These are phyloP conservation scores for Thalassarche chlororhynchos DNA, from an alignment of 2,113 vertebrate species.

Conservation along the genomic window DNA sequence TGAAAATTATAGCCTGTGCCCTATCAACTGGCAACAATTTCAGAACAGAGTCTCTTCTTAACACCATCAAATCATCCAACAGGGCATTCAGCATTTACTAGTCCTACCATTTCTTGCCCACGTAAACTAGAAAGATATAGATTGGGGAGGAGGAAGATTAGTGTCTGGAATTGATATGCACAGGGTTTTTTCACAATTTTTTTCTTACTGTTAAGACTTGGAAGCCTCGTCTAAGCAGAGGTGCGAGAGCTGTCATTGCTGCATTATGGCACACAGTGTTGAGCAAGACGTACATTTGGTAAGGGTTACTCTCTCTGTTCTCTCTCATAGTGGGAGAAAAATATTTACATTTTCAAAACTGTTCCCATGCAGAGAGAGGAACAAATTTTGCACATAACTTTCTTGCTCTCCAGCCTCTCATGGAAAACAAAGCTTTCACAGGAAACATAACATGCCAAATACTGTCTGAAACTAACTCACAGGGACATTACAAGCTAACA, in stretches of 20 bases:
- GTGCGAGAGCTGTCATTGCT: not conserved
- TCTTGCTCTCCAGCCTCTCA: not conserved
- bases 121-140: not conserved
- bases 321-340: not conserved
- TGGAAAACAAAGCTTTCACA: not conserved
- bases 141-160: not conserved
- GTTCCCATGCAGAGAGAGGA: not conserved
- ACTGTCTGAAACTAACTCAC: not conserved
- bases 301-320: not conserved
- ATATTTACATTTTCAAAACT: not conserved
- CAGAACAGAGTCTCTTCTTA: not conserved
- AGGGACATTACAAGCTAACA: not conserved
- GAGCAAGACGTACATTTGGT: not conserved
- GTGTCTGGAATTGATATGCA: not conserved
- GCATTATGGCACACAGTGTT: not conserved
- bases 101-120: not conserved
- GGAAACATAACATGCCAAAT: not conserved
- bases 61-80: not conserved
- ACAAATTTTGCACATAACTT: not conserved
- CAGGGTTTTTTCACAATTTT: not conserved
- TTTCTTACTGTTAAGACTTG: not conserved
- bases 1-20: not conserved
- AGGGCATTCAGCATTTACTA: not conserved
- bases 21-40: not conserved
- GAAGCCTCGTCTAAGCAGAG: not conserved